A percentile compares a stretch with the other conserved stretches of the same genome.
These are phyloP conservation scores for Lasioglossum oenotherae DNA, from an alignment of 2,888 invertebrate genomes.

Conservation along the genomic window DNA sequence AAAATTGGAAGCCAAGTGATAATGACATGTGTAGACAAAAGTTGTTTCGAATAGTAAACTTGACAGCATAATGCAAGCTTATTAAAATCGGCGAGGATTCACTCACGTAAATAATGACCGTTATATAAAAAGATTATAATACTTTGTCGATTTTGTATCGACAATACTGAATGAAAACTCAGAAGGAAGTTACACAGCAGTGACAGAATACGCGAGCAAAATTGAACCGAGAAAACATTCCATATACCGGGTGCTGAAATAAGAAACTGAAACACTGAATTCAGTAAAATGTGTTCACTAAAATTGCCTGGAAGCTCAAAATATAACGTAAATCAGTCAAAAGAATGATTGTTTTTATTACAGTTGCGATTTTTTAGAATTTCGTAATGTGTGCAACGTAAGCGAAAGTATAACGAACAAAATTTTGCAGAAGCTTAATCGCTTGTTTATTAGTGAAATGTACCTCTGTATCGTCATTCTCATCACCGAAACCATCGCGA, in stretches of 20 bases:
- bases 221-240: not conserved
- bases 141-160: too few relatives aligned
- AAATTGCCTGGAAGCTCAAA: not conserved
- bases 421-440: not conserved
- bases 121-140: too few relatives aligned
- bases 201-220: not conserved
- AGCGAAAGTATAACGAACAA: not conserved
- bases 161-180: too few relatives aligned
- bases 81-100: too few relatives aligned
- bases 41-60: too few relatives aligned
- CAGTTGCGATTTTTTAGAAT: not conserved
- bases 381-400: not conserved
- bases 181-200: too few relatives aligned
- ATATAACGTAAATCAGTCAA: not conserved
- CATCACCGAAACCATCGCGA: constrained; percentile 60
- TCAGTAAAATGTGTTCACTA: not conserved
- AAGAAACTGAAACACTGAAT: not conserved
- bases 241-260: not conserved
- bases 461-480: constrained; percentile 63
- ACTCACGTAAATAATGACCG: too few relatives aligned
- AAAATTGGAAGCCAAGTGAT: too few relatives aligned
- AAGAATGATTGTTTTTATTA: not conserved
- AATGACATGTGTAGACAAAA: too few relatives aligned
- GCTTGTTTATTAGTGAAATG: not conserved
- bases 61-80: too few relatives aligned